Evolutionary conservation across 1,140 invertebrate genomes (phyloP), one percentile per base, ranked within the genome.

Genomic region (Holotrichia oblita): DNA sequence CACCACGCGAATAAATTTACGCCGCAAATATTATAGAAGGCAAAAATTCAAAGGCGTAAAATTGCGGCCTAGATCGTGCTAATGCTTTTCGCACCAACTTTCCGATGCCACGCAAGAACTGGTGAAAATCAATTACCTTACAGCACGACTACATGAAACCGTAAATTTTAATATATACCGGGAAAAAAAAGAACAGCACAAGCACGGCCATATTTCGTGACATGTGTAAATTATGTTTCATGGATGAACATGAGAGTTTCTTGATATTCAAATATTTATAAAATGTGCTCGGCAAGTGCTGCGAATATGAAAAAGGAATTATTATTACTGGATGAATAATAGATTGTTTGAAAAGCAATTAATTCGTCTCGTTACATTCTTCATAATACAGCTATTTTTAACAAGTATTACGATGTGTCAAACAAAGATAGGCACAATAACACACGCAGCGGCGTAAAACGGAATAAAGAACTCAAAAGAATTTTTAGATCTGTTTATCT

Each of bases 131-230:
- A 64, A 64, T 64, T 64, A 22, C 59, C 17, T 64, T 64, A 64
- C 17, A 24, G 59, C 59, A 64, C 59, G 59, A 64, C 59, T 17
- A 64, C 59, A 22, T 10, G 12, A 24, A 24, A 24, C 59, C 59
- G 59, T 64, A 64, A 64, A 64, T 64, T 64, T 64, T 64, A 64
- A 64, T 64, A 64, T 64, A 9, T 4, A 64, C 59, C 17, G 59
- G 10, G 17, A 22, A 64, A 64, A 64, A 48, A 48, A 34, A 34
- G 27, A 34, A 34, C 27, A 34, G 27, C 27, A 34, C 27, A 34
- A 34, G 27, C 27, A 4, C 27, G 27, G 27, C 27, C 27, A 34
- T 34, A 34, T 34, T 34, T 34, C 27, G 27, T 34, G 27, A 34
- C 27, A 34, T 34, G 27, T 34, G 27, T 34, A 34, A 34, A 34